A percentile compares a stretch with the other conserved stretches of the same genome.
Evolutionary conservation across 2,797 vertebrate species (phyloP).

Genomic region (Prunella strophiata): DNA sequence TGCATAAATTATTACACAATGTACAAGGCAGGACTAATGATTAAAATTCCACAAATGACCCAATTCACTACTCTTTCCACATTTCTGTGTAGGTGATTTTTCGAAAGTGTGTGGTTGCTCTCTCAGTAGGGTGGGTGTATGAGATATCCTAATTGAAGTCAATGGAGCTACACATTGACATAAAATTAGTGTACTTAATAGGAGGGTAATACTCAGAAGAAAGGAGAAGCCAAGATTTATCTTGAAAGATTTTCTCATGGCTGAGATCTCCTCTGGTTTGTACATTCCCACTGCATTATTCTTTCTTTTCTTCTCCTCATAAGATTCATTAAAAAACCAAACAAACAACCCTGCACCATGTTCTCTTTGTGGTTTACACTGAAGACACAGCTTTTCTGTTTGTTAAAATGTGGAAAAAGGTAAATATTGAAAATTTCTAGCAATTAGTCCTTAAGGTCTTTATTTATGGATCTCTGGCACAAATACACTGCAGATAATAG

Average conservation of each 20-base stretch:
- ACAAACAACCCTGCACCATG: neutral
- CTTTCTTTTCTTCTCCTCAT: neutral
- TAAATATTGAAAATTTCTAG: slow-evolving; percentile 47
- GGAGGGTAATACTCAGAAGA: slow-evolving; percentile 23
- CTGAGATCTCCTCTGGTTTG: neutral
- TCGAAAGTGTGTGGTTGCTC: neutral
- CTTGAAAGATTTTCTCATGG: neutral
- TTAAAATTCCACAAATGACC: neutral
- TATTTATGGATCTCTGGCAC: slow-evolving; percentile 51
- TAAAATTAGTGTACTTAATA: slow-evolving; percentile 28
- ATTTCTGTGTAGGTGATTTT: slow-evolving; percentile 1
- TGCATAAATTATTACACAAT: neutral
- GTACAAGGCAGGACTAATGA: neutral
- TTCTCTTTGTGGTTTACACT: slow-evolving; percentile 15
- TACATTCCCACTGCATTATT: neutral
- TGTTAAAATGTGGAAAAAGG: slow-evolving; percentile 35
- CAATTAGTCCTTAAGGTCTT: slow-evolving; percentile 41
- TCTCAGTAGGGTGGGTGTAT: slow-evolving; percentile 8
- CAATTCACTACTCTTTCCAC: neutral
- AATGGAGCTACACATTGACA: slow-evolving; percentile 32
- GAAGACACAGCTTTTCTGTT: slow-evolving; percentile 19
- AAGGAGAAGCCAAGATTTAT: neutral
- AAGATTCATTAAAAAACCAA: neutral
- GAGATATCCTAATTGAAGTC: slow-evolving; percentile 44
- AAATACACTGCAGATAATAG: slow-evolving; percentile 40